Base-by-base conservation (phyloP, 2,113 vertebrate species). In the Notarius lentiginosus region DNA sequence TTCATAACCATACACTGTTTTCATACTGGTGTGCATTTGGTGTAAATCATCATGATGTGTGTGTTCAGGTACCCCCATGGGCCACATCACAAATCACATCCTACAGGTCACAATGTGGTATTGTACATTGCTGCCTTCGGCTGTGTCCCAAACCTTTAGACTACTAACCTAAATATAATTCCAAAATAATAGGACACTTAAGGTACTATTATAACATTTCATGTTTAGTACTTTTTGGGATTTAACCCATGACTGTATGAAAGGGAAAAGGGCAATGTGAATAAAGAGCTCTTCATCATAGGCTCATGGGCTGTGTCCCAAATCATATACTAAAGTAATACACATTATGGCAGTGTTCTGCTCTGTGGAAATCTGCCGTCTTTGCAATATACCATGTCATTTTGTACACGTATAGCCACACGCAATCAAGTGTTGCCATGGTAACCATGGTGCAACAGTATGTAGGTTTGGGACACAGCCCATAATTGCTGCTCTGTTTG, bases 391-490 rank as follows among this genome's bases (percentile, higher is more conserved):
- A 80, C 6, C 9, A 1, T 60, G 6, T 22, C 30, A 41, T 80
- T 12, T 41, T 20, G 5, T 30, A 10, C 27, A 79, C 11, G 27
- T 58, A 5, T 61, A 12, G 30, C 18, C 79, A 7, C 30, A 81
- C 34, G 47, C 20, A 17, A 81, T 34, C 0, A 81, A 47, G 56
- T 61, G 56, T 81, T 81, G 18, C 79, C 22, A 61, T 61, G 56
- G 79, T 61, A 81, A 61, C 79, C 20, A 47, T 58, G n/a, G n/a
- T 79, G 55, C 22, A 58, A 41, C 17, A 79, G 55, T 58, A 79
- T 79, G 27, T 22, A 41, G 4, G 27, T 80, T 61, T 47, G 30
- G 56, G 10, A 41, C 18, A 61, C 30, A 47, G 79, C 30, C 34
- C 30, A 60, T 81, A 27, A 61, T 4, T 55, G 22, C 15, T 47